Evolutionary conservation across 2,888 invertebrate genomes (phyloP).

Genomic region (Agrochola macilenta): DNA sequence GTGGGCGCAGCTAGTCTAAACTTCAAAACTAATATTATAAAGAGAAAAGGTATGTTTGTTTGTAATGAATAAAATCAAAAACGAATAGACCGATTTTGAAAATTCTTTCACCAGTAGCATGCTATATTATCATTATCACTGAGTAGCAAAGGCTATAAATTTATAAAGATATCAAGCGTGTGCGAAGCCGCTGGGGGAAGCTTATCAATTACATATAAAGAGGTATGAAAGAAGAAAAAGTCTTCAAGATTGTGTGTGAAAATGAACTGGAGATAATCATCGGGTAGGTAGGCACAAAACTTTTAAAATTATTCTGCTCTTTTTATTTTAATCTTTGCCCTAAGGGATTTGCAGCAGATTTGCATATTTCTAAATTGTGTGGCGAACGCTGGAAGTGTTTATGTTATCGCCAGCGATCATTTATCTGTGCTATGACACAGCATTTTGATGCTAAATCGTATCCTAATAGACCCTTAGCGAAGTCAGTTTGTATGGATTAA

Average conservation of each 20-base stretch:
- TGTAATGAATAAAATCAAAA: too few species aligned
- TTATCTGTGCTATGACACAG: constrained; percentile 59
- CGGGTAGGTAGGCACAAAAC: neutral
- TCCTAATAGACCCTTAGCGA: constrained; percentile 18
- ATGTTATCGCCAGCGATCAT: constrained; percentile 62
- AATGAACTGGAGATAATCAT: neutral
- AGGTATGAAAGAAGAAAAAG: neutral
- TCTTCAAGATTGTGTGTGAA: neutral
- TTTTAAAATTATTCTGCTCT: rapidly evolving
- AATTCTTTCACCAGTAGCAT: too few species aligned
- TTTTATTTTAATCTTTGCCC: constrained; percentile 48
- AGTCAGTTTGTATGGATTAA: constrained; percentile 19
- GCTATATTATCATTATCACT: too few species aligned
- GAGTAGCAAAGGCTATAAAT: too few species aligned
- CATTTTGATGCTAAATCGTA: constrained; percentile 38
- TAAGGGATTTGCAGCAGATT: constrained; percentile 75
- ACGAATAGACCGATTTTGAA: too few species aligned
- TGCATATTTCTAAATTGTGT: constrained; percentile 80
- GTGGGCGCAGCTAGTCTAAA: too few species aligned
- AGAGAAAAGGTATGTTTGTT: too few species aligned
- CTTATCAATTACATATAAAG: too few species aligned
- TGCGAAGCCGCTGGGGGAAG: too few species aligned
- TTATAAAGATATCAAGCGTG: too few species aligned
- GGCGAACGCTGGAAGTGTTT: constrained; percentile 70
- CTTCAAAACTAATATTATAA: too few species aligned